Evolutionary conservation across 2,113 vertebrate species (phyloP), one percentile per base, ranked within the genome.

Genomic region (Coracopsis vasa): DNA sequence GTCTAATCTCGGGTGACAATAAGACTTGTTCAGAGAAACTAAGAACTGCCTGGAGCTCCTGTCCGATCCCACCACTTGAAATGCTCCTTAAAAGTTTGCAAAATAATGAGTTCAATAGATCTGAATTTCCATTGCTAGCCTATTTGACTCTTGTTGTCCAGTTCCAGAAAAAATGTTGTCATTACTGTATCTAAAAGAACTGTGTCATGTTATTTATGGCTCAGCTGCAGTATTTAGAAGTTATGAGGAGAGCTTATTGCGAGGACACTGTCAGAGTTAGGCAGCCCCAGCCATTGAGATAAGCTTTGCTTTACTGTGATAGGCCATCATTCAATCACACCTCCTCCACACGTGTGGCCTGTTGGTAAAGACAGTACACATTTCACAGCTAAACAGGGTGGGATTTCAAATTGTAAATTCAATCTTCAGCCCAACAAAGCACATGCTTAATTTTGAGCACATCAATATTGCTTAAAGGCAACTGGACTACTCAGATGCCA

Each of bases 401-500:
- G 7, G 37, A 72, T 91, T 86, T 44, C 23, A 64, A 78, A 41
- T 25, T 28, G n/a, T 25, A 45, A 83, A 77, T 47, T 83, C 33
- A 60, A 5, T 62, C 45, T 74, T 77, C 41, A 91, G 39, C 16
- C n/a, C 47, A 79, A 17, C 8, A 88, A 94, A 84, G 65, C 19
- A 67, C 31, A 41, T 23, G 37, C 28, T 81, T 84, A 48, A 37
- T 84, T 96, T 83, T 84, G 70, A 95, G 72, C 13, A 47, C 35
- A 81, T 67, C 39, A 37, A 14, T 74, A 81, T 60, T 84, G 80
- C 69, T 91, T 84, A 79, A 88, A 94, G 77, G 73, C 69, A 75
- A 64, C 51, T 31, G 61, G 29, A 72, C 37, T 61, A 17, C 67
- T 86, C 51, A 48, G 44, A 65, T 65, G 61, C 61, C 47, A 13